Percentiles rank a stretch among this genome's conserved stretches.
phyloP scores from a whole-genome alignment of 1,140 invertebrate genomes.

The Dolichoris vasculosae region DNA sequence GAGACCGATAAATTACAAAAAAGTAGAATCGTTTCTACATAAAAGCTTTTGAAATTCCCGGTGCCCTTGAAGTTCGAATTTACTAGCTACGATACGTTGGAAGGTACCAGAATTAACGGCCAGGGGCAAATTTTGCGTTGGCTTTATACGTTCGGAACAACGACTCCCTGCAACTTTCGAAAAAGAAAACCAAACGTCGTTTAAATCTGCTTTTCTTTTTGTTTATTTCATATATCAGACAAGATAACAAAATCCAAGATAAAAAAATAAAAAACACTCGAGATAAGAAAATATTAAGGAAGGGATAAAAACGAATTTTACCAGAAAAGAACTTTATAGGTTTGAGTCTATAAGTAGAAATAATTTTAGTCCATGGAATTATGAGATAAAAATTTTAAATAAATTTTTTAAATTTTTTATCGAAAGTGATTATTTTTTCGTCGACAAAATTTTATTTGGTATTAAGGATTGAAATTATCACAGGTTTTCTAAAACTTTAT shows the following conservation, averaged over 20 bases:
- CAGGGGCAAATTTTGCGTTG: background rate
- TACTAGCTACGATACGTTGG: constrained; percentile 29
- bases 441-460: too few species aligned
- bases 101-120: constrained; percentile 35
- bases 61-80: constrained; percentile 54
- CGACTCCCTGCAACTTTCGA: background rate
- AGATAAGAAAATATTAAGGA: too few species aligned
- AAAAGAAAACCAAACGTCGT: constrained; percentile 38
- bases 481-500: too few species aligned
- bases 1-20: constrained; percentile 59
- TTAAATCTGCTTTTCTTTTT: constrained; percentile 43
- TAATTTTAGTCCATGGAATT: too few species aligned
- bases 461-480: too few species aligned
- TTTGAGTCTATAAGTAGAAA: too few species aligned
- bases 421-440: too few species aligned
- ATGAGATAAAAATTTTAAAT: too few species aligned
- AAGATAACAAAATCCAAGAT: background rate
- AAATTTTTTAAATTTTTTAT: too few species aligned
- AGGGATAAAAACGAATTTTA: too few species aligned
- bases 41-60: constrained; percentile 58
- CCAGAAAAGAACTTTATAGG: too few species aligned
- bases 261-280: too few species aligned
- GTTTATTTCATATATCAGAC: background rate
- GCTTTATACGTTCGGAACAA: constrained; percentile 2
- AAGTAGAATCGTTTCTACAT: constrained; percentile 52